Percentiles rank a stretch among this genome's conserved stretches.
Evolutionary conservation across 2,113 vertebrate genomes (phyloP).

Genomic region (Sardina pilchardus): DNA sequence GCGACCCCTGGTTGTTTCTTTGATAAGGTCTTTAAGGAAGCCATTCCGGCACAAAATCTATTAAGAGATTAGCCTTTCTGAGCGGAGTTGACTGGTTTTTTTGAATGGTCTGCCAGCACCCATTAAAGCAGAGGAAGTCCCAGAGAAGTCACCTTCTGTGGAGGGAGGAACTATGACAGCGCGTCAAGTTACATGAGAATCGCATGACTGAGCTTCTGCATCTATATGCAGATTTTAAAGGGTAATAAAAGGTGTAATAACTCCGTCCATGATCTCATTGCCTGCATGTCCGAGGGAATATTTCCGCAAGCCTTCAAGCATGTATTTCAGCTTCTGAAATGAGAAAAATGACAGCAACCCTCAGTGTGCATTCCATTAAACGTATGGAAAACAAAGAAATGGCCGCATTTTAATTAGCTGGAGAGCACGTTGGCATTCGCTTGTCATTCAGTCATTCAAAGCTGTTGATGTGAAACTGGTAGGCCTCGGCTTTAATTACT

Average conservation of each 20-base stretch:
- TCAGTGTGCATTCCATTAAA: slow-evolving; percentile 40
- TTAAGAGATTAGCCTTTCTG: not conserved
- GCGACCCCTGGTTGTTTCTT: not conserved
- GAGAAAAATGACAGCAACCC: not conserved
- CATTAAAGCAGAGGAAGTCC: not conserved
- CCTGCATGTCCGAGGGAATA: not conserved
- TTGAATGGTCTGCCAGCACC: not conserved
- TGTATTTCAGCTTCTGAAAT: not conserved
- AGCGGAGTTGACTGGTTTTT: not conserved
- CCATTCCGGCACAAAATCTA: not conserved
- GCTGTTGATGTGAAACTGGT: slow-evolving; percentile 52
- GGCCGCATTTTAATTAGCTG: slow-evolving; percentile 57
- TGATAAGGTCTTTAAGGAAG: slow-evolving; percentile 15
- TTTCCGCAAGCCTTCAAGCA: not conserved
- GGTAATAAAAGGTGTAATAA: not conserved
- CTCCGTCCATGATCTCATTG: not conserved
- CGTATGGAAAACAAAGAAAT: slow-evolving; percentile 38
- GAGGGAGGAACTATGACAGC: not conserved
- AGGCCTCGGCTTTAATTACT: slow-evolving; percentile 48
- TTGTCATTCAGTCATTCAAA: slow-evolving; percentile 51
- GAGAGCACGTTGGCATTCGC: slow-evolving; percentile 50
- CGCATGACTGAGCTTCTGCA: not conserved
- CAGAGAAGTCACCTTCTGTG: not conserved
- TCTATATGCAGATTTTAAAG: slow-evolving; percentile 16
- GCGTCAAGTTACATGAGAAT: not conserved